These are phyloP conservation scores for Lasius fuliginosus DNA, from an alignment of 2,888 invertebrate species.

Conservation along the genomic window DNA sequence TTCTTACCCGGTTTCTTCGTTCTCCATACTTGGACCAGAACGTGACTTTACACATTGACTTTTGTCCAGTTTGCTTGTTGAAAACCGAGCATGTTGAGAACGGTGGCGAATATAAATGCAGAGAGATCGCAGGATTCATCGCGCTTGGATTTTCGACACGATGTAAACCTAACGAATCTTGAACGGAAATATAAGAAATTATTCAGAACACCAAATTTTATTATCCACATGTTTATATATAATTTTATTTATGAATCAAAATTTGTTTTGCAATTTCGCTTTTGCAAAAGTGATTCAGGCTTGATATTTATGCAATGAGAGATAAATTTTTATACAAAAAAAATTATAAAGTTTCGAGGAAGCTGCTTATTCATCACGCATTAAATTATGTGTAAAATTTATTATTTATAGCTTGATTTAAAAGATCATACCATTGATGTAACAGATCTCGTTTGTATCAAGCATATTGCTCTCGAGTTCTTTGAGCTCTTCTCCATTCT, in stretches of 20 bases:
- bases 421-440: slow-evolving; percentile 94
- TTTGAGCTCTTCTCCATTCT: slow-evolving; percentile 87
- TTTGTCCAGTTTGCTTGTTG: slow-evolving; percentile 95
- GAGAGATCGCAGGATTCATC: slow-evolving; percentile 94
- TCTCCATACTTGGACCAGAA: slow-evolving; percentile 98
- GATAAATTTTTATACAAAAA: not conserved
- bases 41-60: slow-evolving; percentile 91
- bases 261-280: not conserved
- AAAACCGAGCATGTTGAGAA: slow-evolving; percentile 96
- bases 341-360: not conserved
- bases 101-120: slow-evolving; percentile 98
- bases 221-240: not conserved
- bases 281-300: not conserved
- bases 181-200: slow-evolving; percentile 64
- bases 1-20: slow-evolving; percentile 89
- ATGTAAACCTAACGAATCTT: slow-evolving; percentile 97
- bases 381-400: not conserved
- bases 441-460: slow-evolving; percentile 93
- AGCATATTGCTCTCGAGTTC: slow-evolving; percentile 90
- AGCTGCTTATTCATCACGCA: slow-evolving; percentile 4
- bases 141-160: slow-evolving; percentile 98
- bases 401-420: not conserved
- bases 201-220: slow-evolving; percentile 8
- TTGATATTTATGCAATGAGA: not conserved
- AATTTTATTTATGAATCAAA: slow-evolving; percentile 26